Evolutionary conservation across 1,140 invertebrate genomes (phyloP), one percentile per base, ranked within the genome.

Genomic region (Zaprionus kolodkinae): DNA sequence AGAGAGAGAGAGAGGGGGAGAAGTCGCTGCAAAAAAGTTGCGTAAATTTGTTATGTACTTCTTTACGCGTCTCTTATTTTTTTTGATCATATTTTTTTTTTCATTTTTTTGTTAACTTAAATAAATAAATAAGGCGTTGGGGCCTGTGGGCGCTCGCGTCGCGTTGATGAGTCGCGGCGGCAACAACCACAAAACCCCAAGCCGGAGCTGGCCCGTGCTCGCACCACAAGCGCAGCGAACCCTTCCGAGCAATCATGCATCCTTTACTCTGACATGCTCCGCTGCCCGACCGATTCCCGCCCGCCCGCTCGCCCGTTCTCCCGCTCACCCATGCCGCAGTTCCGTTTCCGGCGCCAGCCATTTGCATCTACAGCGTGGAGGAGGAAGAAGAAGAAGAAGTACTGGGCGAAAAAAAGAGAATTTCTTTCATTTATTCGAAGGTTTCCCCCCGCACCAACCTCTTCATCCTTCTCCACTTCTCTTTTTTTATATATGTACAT

Each of bases 11-110:
- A 27, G 25, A 27, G 25, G 4, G 25, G 4, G 25, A 27, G 25
- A 30, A 30, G 61, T 48, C 30, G 62, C 71, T 35, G 72, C 65
- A 36, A 65, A 83, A 81, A 89, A 81, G 85, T 81, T 88, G 86
- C 85, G 86, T 85, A 90, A 89, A 89, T 89, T 89, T 90, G 69
- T 89, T 90, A 85, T 89, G 76, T 81, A 76, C 85, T 88, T 73
- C 61, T 54, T 71, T 72, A 45, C n/a, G 40, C 40, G 40, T 63
- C 61, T 70, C 21, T 21, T 21, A 21, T 21, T 13, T 52, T 73
- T 78, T 69, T 67, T 76, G 27, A n/a, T 66, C 55, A 68, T 66
- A 55, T 68, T 55, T 52, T 57, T 50, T 13, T 63, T 65, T 72
- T 52, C 30, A 35, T 66, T 68, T 72, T 83, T 73, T 65, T 59